Base-by-base conservation (phyloP, 2,797 vertebrate genomes). In the Myotis daubentonii region DNA sequence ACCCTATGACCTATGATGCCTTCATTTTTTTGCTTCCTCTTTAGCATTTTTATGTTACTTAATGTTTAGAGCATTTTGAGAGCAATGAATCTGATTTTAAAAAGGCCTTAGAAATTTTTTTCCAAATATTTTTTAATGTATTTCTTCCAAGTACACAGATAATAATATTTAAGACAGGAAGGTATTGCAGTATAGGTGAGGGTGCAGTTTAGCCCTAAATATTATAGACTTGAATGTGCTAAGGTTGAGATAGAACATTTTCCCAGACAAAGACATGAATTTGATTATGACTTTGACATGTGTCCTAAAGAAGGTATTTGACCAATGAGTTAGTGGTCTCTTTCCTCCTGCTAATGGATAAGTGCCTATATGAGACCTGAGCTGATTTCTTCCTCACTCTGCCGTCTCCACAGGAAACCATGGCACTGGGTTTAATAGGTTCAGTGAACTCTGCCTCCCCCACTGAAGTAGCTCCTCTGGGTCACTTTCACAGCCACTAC, bases 281-380 rank as follows among this genome's bases (percentile, higher is more conserved):
- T 89, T 44, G 80, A 47, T 74, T 22, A 79, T 87, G 86, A 91
- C 49, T 25, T 89, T 92, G 79, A 47, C 80, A 55, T 85, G 53
- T 62, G 70, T 93, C 41, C 84, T 70, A 41, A 95, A 97, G 25
- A 76, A 36, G 7, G 22, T 25, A 71, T 96, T 87, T 89, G 68
- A 81, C 83, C 84, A 81, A 57, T 75, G 49, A 96, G 23, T 82
- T 87, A 55, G 16, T 36, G 62, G 51, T 79, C 41, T 78, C 38
- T 68, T 85, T 62, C 36, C 22, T 74, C 71, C 86, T 75, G 33
- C 60, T 70, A 74, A 81, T 41, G n/a, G 38, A 87, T 4, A 22
- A 65, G 19, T 65, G 9, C 44, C 44, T 16, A 86, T 47, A 75
- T 65, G 19, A 89, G 22, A 84, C 53, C 83, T 81, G 86, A 72